These are phyloP conservation scores for Oxygymnocypris stewartii DNA, from an alignment of 2,113 vertebrate species.

Conservation along the genomic window DNA sequence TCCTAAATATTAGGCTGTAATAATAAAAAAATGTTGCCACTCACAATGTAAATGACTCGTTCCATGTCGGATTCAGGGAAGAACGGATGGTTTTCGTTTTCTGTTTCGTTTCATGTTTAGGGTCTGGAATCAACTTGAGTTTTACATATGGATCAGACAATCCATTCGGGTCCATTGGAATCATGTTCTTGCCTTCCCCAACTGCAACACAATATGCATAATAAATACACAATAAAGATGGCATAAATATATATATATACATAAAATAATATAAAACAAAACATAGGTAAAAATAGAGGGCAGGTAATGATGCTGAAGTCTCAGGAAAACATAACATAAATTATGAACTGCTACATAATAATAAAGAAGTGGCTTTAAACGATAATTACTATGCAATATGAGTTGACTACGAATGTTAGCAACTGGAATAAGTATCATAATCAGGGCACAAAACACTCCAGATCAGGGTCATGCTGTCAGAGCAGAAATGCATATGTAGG, in stretches of 20 bases:
- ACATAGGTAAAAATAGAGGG: neutral
- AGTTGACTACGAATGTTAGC: neutral
- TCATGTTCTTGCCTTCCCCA: conserved; percentile 89
- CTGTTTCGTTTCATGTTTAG: conserved; percentile 95
- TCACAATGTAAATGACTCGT: conserved; percentile 92
- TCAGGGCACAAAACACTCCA: neutral
- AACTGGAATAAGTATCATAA: neutral
- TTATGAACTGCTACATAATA: neutral
- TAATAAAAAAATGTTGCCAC: conserved; percentile 58
- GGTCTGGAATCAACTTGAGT: conserved; percentile 96
- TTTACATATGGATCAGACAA: conserved; percentile 96
- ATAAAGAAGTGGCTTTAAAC: neutral
- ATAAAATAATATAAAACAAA: neutral
- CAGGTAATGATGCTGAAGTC: neutral
- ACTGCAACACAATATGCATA: conserved; percentile 72
- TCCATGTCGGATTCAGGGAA: conserved; percentile 92
- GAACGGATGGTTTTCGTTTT: conserved; percentile 98
- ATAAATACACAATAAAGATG: neutral
- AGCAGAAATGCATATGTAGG: neutral
- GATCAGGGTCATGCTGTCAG: neutral
- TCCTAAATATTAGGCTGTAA: neutral
- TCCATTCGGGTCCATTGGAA: conserved; percentile 98
- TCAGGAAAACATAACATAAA: neutral
- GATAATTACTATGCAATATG: neutral
- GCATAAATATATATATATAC: neutral